Conservation (phyloP, 2,888 invertebrate genomes). For the Eucriotettix oculatus region DNA sequence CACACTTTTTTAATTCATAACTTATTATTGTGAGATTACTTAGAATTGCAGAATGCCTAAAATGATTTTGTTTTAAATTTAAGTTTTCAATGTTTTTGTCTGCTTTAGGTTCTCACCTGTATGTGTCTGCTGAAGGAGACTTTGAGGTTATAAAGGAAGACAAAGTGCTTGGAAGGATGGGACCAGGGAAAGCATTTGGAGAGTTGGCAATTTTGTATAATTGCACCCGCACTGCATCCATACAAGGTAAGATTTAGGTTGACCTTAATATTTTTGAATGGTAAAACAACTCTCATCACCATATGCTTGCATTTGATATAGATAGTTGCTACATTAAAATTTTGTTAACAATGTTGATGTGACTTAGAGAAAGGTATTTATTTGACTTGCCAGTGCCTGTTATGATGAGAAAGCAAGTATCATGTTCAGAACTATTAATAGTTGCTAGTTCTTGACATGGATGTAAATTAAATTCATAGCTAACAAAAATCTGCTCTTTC, state of each 20-base stretch:
- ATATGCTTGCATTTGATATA: too few species aligned
- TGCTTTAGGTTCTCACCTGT: conserved; percentile 36
- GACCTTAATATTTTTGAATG: too few species aligned
- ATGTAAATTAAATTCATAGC: background rate
- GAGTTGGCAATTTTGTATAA: conserved; percentile 61
- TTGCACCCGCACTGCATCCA: conserved; percentile 50
- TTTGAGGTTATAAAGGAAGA: conserved; percentile 49
- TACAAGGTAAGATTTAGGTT: conserved; percentile 29
- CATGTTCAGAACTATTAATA: background rate
- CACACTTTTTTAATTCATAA: too few species aligned
- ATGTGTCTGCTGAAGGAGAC: conserved; percentile 47
- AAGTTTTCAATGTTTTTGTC: conserved; percentile 1
- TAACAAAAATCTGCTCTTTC: conserved; percentile 12
- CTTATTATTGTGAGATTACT: too few species aligned
- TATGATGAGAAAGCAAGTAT: too few species aligned
- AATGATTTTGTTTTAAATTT: too few species aligned
- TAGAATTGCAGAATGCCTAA: too few species aligned
- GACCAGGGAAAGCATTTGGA: conserved; percentile 48
- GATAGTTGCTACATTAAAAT: too few species aligned
- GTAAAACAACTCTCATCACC: too few species aligned
- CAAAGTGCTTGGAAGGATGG: conserved; percentile 42
- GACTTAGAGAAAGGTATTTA: too few species aligned
- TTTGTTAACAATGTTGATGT: too few species aligned
- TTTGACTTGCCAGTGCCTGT: too few species aligned
- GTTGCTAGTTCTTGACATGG: background rate